phyloP scores from a whole-genome alignment of 2,797 vertebrate species.

The Melanotaenia nigrans region DNA sequence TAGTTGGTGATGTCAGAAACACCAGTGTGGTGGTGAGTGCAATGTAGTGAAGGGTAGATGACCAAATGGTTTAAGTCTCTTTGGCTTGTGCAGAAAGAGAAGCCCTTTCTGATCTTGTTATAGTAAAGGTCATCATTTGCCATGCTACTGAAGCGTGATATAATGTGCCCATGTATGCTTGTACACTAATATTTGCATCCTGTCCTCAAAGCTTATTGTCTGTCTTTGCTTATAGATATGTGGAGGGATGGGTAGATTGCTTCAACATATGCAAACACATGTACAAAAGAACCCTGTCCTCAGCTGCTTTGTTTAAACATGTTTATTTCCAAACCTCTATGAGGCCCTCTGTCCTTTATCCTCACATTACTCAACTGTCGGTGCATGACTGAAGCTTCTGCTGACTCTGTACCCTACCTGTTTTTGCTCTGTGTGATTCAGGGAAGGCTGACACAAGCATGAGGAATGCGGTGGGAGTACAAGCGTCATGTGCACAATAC shows the following conservation, averaged over 20 bases:
- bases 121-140: slow-evolving; percentile 38
- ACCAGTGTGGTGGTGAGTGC: slow-evolving; percentile 10
- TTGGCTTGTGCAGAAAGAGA: slow-evolving; percentile 22
- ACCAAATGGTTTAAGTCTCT: slow-evolving; percentile 21
- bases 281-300: slow-evolving; percentile 12
- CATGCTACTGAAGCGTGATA: slow-evolving; percentile 14
- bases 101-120: slow-evolving; percentile 16
- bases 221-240: not conserved
- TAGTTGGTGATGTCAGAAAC: slow-evolving; percentile 45
- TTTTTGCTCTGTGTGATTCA: slow-evolving; percentile 21
- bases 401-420: slow-evolving; percentile 19
- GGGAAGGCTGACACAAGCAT: slow-evolving; percentile 35
- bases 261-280: slow-evolving; percentile 39
- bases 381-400: slow-evolving; percentile 22
- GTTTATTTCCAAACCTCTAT: slow-evolving; percentile 14
- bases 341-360: slow-evolving; percentile 4
- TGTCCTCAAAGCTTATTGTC: slow-evolving; percentile 20
- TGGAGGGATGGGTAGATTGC: slow-evolving; percentile 5
- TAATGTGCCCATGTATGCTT: slow-evolving; percentile 2
- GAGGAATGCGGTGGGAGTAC: slow-evolving; percentile 52
- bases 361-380: slow-evolving; percentile 8
- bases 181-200: slow-evolving; percentile 24
- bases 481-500: slow-evolving; percentile 49
- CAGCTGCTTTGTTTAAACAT: slow-evolving; percentile 5
- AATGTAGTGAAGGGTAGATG: not conserved